Percentiles rank a stretch among this genome's conserved stretches.
Evolutionary conservation across 1,140 invertebrate genomes (phyloP).

Genomic region (Pseudoatta argentina): DNA sequence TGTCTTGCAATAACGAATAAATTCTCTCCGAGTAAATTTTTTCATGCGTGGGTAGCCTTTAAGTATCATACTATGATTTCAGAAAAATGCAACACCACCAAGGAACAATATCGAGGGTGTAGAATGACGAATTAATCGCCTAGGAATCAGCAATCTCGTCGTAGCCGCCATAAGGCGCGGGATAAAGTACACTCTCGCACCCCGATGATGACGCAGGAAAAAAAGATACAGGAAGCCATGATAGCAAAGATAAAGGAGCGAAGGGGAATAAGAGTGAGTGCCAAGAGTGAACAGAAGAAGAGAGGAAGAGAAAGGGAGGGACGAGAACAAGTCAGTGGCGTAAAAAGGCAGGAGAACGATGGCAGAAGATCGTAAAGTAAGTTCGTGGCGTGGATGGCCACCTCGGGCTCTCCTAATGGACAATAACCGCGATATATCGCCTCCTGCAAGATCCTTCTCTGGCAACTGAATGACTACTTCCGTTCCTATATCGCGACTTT

Average conservation of each 20-base stretch:
- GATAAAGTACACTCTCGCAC: constrained; percentile 50
- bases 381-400: constrained; percentile 81
- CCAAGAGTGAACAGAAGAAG: constrained; percentile 39
- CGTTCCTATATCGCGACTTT: constrained; percentile 62
- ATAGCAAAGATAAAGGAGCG: constrained; percentile 57
- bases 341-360: constrained; percentile 74
- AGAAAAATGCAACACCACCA: constrained; percentile 7
- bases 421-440: constrained; percentile 84
- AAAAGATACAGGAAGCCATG: constrained; percentile 60
- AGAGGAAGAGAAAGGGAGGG: background rate
- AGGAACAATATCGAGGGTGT: constrained; percentile 5
- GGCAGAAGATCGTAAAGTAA: constrained; percentile 82
- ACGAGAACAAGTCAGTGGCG: constrained; percentile 42
- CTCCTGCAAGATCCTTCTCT: constrained; percentile 68
- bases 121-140: constrained; percentile 45
- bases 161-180: constrained; percentile 43
- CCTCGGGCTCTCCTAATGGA: constrained; percentile 82
- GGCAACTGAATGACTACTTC: constrained; percentile 53
- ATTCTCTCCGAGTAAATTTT: background rate
- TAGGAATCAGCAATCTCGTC: constrained; percentile 50
- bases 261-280: constrained; percentile 61
- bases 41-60: background rate
- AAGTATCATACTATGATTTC: background rate
- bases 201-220: constrained; percentile 46
- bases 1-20: background rate